Percentiles rank a stretch among this genome's conserved stretches.
phyloP scores from a whole-genome alignment of 2,888 invertebrate species.

The Adineta ricciae region DNA sequence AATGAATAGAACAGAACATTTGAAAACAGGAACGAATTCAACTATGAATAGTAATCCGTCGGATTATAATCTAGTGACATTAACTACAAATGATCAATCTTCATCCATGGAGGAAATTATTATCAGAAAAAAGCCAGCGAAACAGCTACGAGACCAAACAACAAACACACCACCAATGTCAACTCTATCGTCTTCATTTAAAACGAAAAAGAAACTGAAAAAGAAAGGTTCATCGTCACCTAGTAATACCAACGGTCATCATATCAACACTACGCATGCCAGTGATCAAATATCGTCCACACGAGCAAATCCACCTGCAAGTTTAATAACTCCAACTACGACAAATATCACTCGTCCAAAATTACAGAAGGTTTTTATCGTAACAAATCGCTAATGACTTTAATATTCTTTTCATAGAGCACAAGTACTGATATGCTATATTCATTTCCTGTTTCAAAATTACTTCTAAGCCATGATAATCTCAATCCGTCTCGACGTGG shows the following conservation, averaged over 20 bases:
- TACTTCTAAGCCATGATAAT: neutral
- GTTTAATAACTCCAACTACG: neutral
- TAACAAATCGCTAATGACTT: no score
- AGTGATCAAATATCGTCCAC: neutral
- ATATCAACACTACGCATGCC: neutral
- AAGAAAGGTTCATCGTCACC: neutral
- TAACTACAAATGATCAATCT: neutral
- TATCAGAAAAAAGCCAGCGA: neutral
- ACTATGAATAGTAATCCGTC: neutral
- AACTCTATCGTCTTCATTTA: neutral
- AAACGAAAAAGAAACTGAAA: neutral
- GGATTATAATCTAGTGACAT: neutral
- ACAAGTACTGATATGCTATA: neutral
- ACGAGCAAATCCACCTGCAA: neutral
- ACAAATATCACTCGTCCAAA: neutral
- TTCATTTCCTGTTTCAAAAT: neutral
- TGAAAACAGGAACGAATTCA: neutral
- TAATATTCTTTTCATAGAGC: neutral
- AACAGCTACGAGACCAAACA: conserved; percentile 4
- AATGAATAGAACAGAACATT: neutral
- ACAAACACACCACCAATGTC: neutral
- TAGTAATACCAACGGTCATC: neutral
- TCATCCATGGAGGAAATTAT: neutral
- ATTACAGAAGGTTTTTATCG: conserved; percentile 11
- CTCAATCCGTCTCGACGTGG: neutral